Percentiles rank a stretch among this genome's conserved stretches.
Conservation (phyloP, 1,140 invertebrate genomes). For the Drosophila rufa region DNA sequence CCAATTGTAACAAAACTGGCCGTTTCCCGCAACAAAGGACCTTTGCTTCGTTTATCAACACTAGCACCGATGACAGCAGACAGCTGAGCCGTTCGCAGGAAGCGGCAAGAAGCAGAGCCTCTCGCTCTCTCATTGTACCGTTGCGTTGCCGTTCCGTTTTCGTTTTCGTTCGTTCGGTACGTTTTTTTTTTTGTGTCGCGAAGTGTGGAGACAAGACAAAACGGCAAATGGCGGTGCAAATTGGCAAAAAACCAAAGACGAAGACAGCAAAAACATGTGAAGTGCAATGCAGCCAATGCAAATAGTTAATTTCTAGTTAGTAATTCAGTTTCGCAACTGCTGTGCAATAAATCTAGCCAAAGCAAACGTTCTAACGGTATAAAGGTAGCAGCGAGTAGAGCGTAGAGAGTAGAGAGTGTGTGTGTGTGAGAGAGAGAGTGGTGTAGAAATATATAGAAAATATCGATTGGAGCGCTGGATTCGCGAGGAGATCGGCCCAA, state of each 20-base stretch:
- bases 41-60: neutral
- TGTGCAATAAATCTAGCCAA: slow-evolving; percentile 67
- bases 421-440: neutral
- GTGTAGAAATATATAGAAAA: slow-evolving; percentile 46
- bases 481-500: slow-evolving; percentile 20
- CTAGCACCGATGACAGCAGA: neutral
- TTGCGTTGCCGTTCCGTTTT: slow-evolving; percentile 35
- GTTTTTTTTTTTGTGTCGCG: slow-evolving; percentile 24
- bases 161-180: slow-evolving; percentile 24
- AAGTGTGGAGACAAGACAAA: slow-evolving; percentile 34
- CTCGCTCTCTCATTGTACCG: slow-evolving; percentile 39
- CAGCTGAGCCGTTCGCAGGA: slow-evolving; percentile 27
- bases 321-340: slow-evolving; percentile 51
- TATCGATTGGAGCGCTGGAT: slow-evolving; percentile 63
- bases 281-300: slow-evolving; percentile 29
- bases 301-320: slow-evolving; percentile 78
- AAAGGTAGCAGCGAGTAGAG: slow-evolving; percentile 7
- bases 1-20: neutral
- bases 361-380: slow-evolving; percentile 18
- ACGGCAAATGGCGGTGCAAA: slow-evolving; percentile 31
- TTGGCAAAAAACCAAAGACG: slow-evolving; percentile 23
- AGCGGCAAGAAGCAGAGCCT: slow-evolving; percentile 28
- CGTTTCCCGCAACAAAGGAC: neutral
- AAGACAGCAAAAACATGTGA: slow-evolving; percentile 14
- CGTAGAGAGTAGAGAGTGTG: neutral